Conservation (phyloP, 2,888 invertebrate species). For the Nomada fucata region DNA sequence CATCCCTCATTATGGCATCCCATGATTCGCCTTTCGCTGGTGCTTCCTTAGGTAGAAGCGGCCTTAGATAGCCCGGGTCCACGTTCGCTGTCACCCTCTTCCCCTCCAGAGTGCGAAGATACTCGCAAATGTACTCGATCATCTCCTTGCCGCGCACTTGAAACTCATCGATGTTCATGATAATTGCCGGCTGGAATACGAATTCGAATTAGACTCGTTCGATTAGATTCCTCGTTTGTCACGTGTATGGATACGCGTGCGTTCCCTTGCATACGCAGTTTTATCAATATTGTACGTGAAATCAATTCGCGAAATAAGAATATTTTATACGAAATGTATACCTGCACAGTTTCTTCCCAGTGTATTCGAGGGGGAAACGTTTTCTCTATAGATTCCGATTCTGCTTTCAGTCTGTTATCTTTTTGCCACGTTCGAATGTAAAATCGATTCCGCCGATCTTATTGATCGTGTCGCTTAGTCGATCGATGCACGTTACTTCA, state of each 20-base stretch:
- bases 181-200: slow-evolving; percentile 66
- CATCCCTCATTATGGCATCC: slow-evolving; percentile 95
- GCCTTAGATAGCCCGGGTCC: slow-evolving; percentile 95
- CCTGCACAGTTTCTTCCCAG: background rate
- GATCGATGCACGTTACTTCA: background rate
- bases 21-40: slow-evolving; percentile 94
- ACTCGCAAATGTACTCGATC: slow-evolving; percentile 97
- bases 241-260: slow-evolving; percentile 52
- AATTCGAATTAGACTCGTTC: slow-evolving; percentile 38
- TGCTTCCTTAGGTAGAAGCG: slow-evolving; percentile 91
- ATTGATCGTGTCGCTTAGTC: background rate
- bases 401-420: slow-evolving; percentile 2
- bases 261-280: slow-evolving; percentile 38
- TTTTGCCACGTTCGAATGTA: background rate
- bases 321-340: background rate
- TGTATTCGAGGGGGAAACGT: too few species aligned
- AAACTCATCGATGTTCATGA: slow-evolving; percentile 96
- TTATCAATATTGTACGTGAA: slow-evolving; percentile 40
- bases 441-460: background rate
- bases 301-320: slow-evolving; percentile 16
- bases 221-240: background rate
- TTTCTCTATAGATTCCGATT: background rate
- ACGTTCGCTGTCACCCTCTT: slow-evolving; percentile 95
- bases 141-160: slow-evolving; percentile 95
- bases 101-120: slow-evolving; percentile 91